A percentile compares a stretch with the other conserved stretches of the same genome.
Evolutionary conservation across 2,888 invertebrate genomes (phyloP).

Genomic region (Hipparchia sbordonii): DNA sequence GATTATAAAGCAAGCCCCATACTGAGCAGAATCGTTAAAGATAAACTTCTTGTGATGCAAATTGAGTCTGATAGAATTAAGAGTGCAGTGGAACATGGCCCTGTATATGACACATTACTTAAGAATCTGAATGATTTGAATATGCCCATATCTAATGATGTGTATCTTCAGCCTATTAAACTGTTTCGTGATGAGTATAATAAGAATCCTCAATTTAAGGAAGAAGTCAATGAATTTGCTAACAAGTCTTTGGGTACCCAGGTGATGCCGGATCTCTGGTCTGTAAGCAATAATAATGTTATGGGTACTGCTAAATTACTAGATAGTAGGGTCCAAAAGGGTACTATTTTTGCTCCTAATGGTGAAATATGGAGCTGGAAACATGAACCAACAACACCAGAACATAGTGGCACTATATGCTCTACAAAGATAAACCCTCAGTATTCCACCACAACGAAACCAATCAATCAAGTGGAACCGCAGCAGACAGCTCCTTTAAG

Average conservation of each 20-base stretch:
- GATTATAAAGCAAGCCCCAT: constrained; percentile 76
- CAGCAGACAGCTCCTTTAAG: constrained; percentile 73
- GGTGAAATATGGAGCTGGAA: constrained; percentile 82
- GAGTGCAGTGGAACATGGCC: constrained; percentile 83
- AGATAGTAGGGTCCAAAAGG: constrained; percentile 74
- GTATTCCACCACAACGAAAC: constrained; percentile 72
- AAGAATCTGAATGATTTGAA: constrained; percentile 79
- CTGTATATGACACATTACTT: constrained; percentile 83
- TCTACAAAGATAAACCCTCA: constrained; percentile 78
- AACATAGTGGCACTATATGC: constrained; percentile 72
- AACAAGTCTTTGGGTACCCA: constrained; percentile 75
- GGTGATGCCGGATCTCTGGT: constrained; percentile 72
- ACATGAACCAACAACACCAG: constrained; percentile 75
- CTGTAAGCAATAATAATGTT: constrained; percentile 70
- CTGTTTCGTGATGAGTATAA: constrained; percentile 81
- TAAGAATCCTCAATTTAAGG: constrained; percentile 79
- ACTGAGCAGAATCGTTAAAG: constrained; percentile 75
- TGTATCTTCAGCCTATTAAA: constrained; percentile 81
- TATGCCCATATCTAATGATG: constrained; percentile 77
- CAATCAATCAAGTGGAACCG: constrained; percentile 72
- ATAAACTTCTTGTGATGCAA: constrained; percentile 78
- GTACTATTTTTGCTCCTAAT: constrained; percentile 78
- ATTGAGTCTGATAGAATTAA: constrained; percentile 83
- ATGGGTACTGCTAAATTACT: constrained; percentile 68
- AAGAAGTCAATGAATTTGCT: constrained; percentile 79